A percentile compares a stretch with the other conserved stretches of the same genome.
Evolutionary conservation across 1,140 invertebrate species (phyloP).

Genomic region (Alviniconcha marisindica): DNA sequence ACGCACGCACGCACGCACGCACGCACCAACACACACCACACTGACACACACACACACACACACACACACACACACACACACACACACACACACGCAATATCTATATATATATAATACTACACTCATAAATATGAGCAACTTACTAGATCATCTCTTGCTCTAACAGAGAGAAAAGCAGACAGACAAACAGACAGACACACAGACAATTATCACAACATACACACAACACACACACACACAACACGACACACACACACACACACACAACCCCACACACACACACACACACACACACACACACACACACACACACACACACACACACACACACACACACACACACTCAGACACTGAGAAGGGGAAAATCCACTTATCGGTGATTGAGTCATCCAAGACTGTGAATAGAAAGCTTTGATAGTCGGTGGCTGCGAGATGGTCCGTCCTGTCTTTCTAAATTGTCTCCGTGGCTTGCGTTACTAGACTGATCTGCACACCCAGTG

Average conservation of each 20-base stretch:
- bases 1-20: background rate
- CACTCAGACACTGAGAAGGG: background rate
- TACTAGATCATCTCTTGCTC: background rate
- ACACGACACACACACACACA: background rate
- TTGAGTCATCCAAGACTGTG: too few species aligned
- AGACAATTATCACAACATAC: background rate
- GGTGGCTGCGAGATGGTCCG: too few species aligned
- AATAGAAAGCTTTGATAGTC: too few species aligned
- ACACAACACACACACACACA: slow-evolving; percentile 5
- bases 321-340: background rate
- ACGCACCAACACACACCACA: background rate
- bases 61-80: slow-evolving; percentile 18
- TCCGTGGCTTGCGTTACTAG: too few species aligned
- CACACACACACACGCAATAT: background rate
- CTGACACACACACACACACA: background rate
- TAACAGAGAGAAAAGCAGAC: background rate
- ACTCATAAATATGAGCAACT: background rate
- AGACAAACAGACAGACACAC: too few species aligned
- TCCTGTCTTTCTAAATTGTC: too few species aligned
- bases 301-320: slow-evolving; percentile 19
- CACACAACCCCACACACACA: background rate
- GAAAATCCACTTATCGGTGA: too few species aligned
- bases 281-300: slow-evolving; percentile 18
- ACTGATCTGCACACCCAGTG: too few species aligned
- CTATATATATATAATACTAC: background rate